Evolutionary conservation across 2,888 invertebrate genomes (phyloP), one percentile per base, ranked within the genome.

Genomic region (Polymixis flavicincta): DNA sequence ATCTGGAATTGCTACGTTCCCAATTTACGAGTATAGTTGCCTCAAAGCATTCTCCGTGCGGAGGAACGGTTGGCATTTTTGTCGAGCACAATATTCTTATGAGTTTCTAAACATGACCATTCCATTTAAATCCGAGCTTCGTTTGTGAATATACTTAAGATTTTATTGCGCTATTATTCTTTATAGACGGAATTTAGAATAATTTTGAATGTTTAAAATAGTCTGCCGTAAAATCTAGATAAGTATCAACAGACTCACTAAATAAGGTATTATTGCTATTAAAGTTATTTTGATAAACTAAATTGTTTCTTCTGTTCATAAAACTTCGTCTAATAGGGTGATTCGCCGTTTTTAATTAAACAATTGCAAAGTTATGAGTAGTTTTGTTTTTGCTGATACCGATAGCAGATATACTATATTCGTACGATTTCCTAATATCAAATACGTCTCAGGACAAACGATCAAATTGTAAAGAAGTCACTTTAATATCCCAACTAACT

Each of bases 51-150:
- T 95, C 94, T 91, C 91, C 83, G 86, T 89, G 80, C 82, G 57
- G 83, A 92, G 89, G 90, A 92, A 91, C 91, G 93, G 90, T 84
- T 87, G 92, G 94, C 92, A 95, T 96, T 94, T 93, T 93, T 90
- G 90, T 92, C 90, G 90, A 89, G 88, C 91, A 91, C 93, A 92
- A 93, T 94, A 93, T 93, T 94, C 92, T 92, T 93, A 92, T 92
- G 90, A 92, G 92, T 94, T 93, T 92, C 92, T 91, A 94, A 95
- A 95, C 94, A 95, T 92, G 92, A 92, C 90, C 94, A 94, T 95
- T 94, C 93, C 94, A 93, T 94, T 94, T 92, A 91, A 93, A 93
- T 90, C 91, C 91, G 86, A 88, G 86, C 88, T 90, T 90, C 88
- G 89, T 88, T 87, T 90, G 82, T 90, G 90, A 91, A 93, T 93